Evolutionary conservation across 2,888 invertebrate species (phyloP).

Genomic region (Epistrophe grossulariae): DNA sequence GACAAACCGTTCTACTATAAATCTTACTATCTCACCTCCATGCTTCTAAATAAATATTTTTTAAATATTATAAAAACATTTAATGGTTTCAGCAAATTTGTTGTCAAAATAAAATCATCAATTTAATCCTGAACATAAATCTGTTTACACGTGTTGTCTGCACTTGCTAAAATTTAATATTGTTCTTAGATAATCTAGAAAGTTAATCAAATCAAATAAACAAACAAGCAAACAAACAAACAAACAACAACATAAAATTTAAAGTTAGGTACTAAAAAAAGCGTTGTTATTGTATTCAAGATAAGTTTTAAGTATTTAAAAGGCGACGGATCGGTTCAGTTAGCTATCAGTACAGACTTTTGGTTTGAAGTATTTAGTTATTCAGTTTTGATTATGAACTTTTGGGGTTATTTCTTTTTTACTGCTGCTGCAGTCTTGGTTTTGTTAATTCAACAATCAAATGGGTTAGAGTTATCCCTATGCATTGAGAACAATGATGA

Average conservation of each 20-base stretch:
- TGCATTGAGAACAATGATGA: background rate
- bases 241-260: background rate
- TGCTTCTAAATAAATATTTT: no score
- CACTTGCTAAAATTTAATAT: no score
- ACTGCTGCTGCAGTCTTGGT: background rate
- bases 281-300: background rate
- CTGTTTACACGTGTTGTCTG: no score
- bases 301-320: background rate
- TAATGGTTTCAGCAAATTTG: no score
- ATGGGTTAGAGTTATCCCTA: background rate
- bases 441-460: background rate
- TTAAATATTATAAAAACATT: no score
- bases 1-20: no score
- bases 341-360: conserved; percentile 1
- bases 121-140: no score
- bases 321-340: background rate
- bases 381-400: background rate
- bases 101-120: no score
- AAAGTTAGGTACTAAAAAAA: no score
- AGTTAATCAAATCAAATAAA: background rate
- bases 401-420: background rate
- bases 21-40: no score
- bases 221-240: no score
- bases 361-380: background rate
- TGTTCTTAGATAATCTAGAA: no score